Percentiles rank a stretch among this genome's conserved stretches.
These are phyloP conservation scores for Myotis davidii DNA, from an alignment of 2,113 vertebrate genomes.

Conservation along the genomic window DNA sequence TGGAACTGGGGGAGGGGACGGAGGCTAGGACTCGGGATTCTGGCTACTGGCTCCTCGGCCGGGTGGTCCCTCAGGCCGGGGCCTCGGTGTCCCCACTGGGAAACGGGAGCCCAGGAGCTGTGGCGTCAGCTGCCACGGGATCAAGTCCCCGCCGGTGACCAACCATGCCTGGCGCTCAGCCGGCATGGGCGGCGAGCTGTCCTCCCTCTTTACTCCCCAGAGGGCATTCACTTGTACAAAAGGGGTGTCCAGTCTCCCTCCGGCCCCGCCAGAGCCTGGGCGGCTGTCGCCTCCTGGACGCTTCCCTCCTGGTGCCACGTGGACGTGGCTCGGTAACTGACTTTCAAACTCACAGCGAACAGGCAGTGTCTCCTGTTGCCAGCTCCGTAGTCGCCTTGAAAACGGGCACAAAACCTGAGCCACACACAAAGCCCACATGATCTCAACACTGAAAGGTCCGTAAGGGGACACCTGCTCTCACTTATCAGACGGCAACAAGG, in stretches of 20 bases:
- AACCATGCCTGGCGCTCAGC: too few relatives aligned
- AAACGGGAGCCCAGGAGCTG: neutral
- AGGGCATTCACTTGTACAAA: too few relatives aligned
- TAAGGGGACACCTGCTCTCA: neutral
- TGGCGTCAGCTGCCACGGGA: neutral
- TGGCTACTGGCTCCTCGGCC: too few relatives aligned
- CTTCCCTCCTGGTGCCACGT: neutral
- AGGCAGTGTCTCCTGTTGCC: neutral
- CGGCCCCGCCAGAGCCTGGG: neutral
- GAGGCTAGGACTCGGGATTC: neutral
- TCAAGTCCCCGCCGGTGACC: too few relatives aligned
- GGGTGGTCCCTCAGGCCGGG: rapidly evolving
- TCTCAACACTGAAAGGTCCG: neutral
- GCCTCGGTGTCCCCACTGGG: neutral
- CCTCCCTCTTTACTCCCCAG: neutral
- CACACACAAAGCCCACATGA: rapidly evolving
- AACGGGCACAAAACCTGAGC: neutral
- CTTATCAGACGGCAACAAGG: neutral
- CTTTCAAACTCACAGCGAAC: rapidly evolving
- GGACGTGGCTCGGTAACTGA: too few relatives aligned
- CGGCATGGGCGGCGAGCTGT: too few relatives aligned
- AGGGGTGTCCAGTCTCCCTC: too few relatives aligned
- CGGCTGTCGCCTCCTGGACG: neutral
- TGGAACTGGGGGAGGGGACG: neutral
- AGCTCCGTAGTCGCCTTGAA: neutral